These are phyloP conservation scores for Chiloscyllium plagiosum DNA, from an alignment of 2,113 vertebrate genomes.

Conservation along the genomic window DNA sequence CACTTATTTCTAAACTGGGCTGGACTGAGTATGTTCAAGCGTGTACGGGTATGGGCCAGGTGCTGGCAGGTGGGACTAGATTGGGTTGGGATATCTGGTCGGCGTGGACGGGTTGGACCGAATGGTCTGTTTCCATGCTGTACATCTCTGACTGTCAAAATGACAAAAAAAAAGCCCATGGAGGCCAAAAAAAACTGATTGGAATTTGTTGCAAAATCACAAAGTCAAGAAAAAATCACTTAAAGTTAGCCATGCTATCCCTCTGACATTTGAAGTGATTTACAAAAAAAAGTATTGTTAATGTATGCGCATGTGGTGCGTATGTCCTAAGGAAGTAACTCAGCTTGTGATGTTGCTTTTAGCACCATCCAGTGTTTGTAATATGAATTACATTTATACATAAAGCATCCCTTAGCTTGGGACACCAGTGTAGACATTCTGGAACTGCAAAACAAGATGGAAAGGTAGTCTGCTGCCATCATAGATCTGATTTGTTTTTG, in stretches of 20 bases:
- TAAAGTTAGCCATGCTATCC: background rate
- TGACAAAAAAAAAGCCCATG: background rate
- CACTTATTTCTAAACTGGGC: background rate
- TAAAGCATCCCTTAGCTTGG: background rate
- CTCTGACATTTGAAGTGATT: background rate
- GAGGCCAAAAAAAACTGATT: background rate
- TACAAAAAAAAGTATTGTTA: background rate
- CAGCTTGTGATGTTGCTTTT: background rate
- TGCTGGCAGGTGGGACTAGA: too few relatives aligned
- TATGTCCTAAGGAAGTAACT: background rate
- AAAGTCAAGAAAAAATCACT: background rate
- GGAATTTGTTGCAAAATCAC: background rate
- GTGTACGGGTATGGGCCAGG: too few relatives aligned
- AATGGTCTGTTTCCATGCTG: too few relatives aligned
- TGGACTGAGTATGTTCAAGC: background rate
- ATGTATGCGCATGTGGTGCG: background rate
- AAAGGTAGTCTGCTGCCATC: background rate
- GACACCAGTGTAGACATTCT: background rate
- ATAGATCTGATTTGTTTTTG: background rate
- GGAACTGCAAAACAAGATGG: background rate
- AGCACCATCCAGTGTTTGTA: conserved; percentile 18
- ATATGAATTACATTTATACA: background rate
- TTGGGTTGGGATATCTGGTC: too few relatives aligned
- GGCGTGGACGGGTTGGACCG: too few relatives aligned
- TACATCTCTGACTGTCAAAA: background rate